Evolutionary conservation across 1,140 invertebrate genomes (phyloP).

Genomic region (Steinernema khuongi): DNA sequence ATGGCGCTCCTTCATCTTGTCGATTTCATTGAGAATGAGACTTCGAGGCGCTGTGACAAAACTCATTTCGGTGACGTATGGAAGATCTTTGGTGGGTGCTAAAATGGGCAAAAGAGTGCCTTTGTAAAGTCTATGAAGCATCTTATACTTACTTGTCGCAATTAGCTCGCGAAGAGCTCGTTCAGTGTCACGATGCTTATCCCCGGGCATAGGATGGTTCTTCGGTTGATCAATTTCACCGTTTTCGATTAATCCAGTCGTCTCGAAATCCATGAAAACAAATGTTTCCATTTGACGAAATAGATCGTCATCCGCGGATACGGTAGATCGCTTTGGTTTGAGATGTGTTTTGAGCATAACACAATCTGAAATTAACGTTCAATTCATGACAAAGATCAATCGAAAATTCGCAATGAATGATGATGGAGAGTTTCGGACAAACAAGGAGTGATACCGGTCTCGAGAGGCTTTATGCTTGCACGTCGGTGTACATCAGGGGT

Average conservation of each 20-base stretch:
- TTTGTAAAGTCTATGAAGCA: conserved; percentile 22
- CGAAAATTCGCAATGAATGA: conserved; percentile 10
- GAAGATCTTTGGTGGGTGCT: conserved; percentile 20
- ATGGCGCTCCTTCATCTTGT: conserved; percentile 14
- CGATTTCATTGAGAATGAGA: conserved; percentile 12
- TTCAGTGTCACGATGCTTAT: conserved; percentile 18
- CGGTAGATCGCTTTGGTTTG: not conserved
- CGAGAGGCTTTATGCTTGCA: too few relatives aligned
- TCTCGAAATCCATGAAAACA: conserved; percentile 41
- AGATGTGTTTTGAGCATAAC: not conserved
- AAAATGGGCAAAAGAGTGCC: not conserved
- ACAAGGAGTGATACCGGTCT: too few relatives aligned
- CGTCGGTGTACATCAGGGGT: too few relatives aligned
- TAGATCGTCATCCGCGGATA: not conserved
- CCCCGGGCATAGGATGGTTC: not conserved
- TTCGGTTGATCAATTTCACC: conserved; percentile 22
- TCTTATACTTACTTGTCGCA: conserved; percentile 8
- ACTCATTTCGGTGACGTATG: conserved; percentile 40
- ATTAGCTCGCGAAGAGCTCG: not conserved
- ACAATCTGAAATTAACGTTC: conserved; percentile 4
- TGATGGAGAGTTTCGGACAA: conserved; percentile 8
- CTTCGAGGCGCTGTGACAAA: conserved; percentile 31
- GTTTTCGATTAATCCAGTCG: conserved; percentile 38
- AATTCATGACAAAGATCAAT: too few relatives aligned
- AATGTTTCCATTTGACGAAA: conserved; percentile 28